phyloP scores from a whole-genome alignment of 2,888 invertebrate genomes.

The Volucella bombylans region DNA sequence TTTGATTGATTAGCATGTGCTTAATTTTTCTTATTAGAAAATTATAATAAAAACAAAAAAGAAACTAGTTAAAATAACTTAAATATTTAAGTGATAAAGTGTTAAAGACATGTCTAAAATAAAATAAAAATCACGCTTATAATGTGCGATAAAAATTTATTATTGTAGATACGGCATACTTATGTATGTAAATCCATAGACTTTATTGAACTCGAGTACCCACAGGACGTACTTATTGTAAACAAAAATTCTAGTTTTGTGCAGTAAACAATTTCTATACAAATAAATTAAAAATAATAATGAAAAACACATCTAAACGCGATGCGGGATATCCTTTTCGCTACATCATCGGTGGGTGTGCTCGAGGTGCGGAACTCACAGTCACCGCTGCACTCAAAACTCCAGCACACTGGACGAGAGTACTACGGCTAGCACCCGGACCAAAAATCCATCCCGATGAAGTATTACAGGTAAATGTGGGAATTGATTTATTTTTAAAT shows the following conservation, averaged over 20 bases:
- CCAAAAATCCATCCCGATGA: slow-evolving; percentile 80
- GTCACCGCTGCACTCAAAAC: slow-evolving; percentile 79
- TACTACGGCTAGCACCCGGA: slow-evolving; percentile 79
- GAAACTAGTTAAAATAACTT: no score
- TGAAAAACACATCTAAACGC: slow-evolving; percentile 78
- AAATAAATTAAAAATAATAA: slow-evolving; percentile 48
- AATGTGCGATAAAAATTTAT: no score
- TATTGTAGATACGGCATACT: no score
- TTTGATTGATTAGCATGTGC: no score
- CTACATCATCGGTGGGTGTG: slow-evolving; percentile 79
- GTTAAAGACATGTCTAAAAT: no score
- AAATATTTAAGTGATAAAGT: no score
- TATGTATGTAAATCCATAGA: neutral
- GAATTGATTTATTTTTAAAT: neutral
- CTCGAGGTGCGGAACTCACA: slow-evolving; percentile 77
- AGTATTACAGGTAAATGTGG: slow-evolving; percentile 79
- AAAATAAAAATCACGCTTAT: no score
- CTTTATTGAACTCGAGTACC: neutral
- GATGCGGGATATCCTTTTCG: slow-evolving; percentile 78
- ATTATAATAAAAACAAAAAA: no score
- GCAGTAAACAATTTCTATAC: neutral
- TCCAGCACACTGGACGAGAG: slow-evolving; percentile 80
- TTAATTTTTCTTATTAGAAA: no score
- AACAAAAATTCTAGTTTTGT: slow-evolving; percentile 16
- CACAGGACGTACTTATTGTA: slow-evolving; percentile 35